Conservation (phyloP, 2,888 invertebrate genomes). For the Pammene fasciana region DNA sequence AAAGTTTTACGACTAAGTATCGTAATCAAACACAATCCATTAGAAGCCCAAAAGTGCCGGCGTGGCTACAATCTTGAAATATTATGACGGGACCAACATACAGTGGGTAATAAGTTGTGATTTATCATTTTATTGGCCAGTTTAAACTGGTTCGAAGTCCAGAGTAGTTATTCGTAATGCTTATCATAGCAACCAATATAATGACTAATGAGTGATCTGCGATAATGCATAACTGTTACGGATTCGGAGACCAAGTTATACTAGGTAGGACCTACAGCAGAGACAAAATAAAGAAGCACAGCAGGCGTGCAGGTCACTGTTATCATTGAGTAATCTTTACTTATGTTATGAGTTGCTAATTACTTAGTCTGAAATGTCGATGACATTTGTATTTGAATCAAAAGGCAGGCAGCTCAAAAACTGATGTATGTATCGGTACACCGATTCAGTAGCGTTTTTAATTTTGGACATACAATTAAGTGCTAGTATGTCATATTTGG, state of each 20-base stretch:
- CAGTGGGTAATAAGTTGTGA: slow-evolving; percentile 22
- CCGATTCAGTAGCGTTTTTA: too few relatives aligned
- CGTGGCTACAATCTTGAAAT: slow-evolving; percentile 32
- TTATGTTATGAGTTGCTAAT: slow-evolving; percentile 29
- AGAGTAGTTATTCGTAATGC: slow-evolving; percentile 4
- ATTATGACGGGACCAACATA: slow-evolving; percentile 36
- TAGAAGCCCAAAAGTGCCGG: slow-evolving; percentile 20
- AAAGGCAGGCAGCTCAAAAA: neutral
- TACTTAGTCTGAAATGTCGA: slow-evolving; percentile 45
- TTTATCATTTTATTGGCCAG: slow-evolving; percentile 40
- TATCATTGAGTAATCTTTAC: slow-evolving; percentile 32
- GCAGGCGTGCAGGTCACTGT: slow-evolving; percentile 41
- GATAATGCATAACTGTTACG: neutral
- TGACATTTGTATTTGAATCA: slow-evolving; percentile 41
- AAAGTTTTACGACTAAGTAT: slow-evolving; percentile 31
- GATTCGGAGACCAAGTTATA: neutral
- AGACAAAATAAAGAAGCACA: neutral
- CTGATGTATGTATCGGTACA: too few relatives aligned
- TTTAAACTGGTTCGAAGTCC: slow-evolving; percentile 46
- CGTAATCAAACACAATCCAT: slow-evolving; percentile 31
- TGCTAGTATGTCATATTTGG: too few relatives aligned
- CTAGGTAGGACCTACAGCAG: neutral
- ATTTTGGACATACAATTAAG: too few relatives aligned
- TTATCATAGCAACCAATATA: neutral
- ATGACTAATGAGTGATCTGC: too few relatives aligned